Evolutionary conservation across 2,797 vertebrate species (phyloP).

Genomic region (Dipus sagitta): DNA sequence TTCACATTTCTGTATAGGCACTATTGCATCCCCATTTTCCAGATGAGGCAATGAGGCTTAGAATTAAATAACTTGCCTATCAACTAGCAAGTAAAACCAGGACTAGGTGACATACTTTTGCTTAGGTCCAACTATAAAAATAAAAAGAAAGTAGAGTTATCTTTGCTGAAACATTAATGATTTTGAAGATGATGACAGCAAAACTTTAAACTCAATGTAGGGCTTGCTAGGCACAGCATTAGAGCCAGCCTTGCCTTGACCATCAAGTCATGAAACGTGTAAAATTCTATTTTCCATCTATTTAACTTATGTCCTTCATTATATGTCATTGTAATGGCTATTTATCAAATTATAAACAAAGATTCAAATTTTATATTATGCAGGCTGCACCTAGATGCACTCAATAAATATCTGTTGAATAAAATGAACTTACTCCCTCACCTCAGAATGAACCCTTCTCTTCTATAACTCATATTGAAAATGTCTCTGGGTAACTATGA

Average conservation of each 20-base stretch:
- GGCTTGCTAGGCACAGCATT: not conserved
- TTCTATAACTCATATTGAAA: slow-evolving; percentile 36
- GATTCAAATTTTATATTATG: not conserved
- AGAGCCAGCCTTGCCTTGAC: not conserved
- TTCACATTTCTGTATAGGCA: not conserved
- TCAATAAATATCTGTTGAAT: slow-evolving; percentile 40
- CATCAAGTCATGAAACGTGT: not conserved
- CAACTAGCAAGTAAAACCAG: not conserved
- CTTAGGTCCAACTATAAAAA: not conserved
- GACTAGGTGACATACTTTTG: not conserved
- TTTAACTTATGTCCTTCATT: slow-evolving; percentile 11
- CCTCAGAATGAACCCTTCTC: slow-evolving; percentile 7
- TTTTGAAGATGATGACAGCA: not conserved
- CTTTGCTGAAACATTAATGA: no score
- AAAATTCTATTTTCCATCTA: not conserved
- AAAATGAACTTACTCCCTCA: slow-evolving; percentile 25
- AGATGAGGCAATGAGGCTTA: not conserved
- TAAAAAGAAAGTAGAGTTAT: not conserved
- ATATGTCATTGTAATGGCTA: slow-evolving; percentile 14
- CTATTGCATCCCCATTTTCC: not conserved
- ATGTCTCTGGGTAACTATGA: not conserved
- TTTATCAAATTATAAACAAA: slow-evolving; percentile 36
- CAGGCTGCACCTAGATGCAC: not conserved
- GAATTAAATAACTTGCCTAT: not conserved
- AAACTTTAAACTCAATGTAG: not conserved